Conservation (phyloP, 2,113 vertebrate species). For the Struthio camelus region DNA sequence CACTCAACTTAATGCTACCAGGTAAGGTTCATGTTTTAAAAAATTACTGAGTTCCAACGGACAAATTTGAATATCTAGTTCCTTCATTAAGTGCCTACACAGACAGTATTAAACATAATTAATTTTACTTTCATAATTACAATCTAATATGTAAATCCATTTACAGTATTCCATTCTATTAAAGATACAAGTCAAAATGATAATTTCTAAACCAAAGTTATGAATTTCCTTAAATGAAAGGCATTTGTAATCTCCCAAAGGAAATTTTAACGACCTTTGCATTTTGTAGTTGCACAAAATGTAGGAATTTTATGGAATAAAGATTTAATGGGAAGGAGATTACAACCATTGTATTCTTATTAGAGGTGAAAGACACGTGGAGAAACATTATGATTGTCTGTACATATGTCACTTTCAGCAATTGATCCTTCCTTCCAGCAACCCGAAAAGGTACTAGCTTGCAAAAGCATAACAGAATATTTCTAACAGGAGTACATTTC, state of each 20-base stretch:
- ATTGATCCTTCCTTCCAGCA: background rate
- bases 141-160: slow-evolving; percentile 64
- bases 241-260: slow-evolving; percentile 38
- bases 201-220: slow-evolving; percentile 58
- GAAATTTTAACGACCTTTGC: slow-evolving; percentile 34
- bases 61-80: slow-evolving; percentile 54
- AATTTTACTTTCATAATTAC: slow-evolving; percentile 57
- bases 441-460: background rate
- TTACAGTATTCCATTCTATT: slow-evolving; percentile 52
- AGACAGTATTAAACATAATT: slow-evolving; percentile 51
- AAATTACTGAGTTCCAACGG: background rate
- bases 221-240: slow-evolving; percentile 27
- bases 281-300: background rate
- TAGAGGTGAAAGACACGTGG: background rate
- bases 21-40: background rate
- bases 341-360: background rate
- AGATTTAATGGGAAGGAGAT: background rate
- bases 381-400: background rate
- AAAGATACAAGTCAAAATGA: slow-evolving; percentile 55
- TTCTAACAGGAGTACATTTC: background rate
- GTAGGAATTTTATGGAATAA: background rate
- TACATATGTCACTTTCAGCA: background rate
- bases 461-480: background rate
- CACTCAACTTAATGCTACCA: background rate
- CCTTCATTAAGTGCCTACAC: slow-evolving; percentile 48